Evolutionary conservation across 2,797 vertebrate species (phyloP), one percentile per base, ranked within the genome.

Genomic region (Salmo trutta): DNA sequence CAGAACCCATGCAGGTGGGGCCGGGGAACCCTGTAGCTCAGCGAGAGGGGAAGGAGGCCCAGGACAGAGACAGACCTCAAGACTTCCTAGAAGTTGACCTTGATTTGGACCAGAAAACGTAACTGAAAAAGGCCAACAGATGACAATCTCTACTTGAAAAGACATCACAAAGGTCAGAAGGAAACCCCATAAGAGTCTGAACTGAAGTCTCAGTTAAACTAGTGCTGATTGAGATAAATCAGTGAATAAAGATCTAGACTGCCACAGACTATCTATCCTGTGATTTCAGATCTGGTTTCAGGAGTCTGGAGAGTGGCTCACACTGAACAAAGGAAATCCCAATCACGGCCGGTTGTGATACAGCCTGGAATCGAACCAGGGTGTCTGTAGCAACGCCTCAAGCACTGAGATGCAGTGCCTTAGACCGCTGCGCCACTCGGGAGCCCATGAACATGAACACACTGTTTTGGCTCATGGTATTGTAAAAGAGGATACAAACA

Each of bases 11-110:
- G 7, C 33, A 17, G 14, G 62, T 75, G 78, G 73, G 10, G 14
- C 67, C 17, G 7, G 67, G 1, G 2, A 53, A 70, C 51, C n/a
- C 67, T 0, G 68, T 41, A 10, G 24, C 83, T 76, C 74, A 78
- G 4, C 71, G 17, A 3, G 65, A 41, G 70, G 79, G 31, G 4
- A 21, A 83, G 12, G 52, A 0, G 0, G 72, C 81, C 52, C 74
- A 81, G 80, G 82, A 69, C 74, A 85, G 89, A 3, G 91, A 94
- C 67, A 68, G 84, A 1, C 89, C 91, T 0, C 88, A 92, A 2
- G 92, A 94, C 75, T 92, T 94, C 72, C 90, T 93, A 33, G 93
- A 95, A 64, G 90, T 91, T 85, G 93, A 95, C 75, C 90, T 93
- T 47, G 41, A 47, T 47, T 3, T 47, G 80, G 73, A 86, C 80